Conservation (phyloP, 2,797 vertebrate genomes). For the Crotalus adamanteus region DNA sequence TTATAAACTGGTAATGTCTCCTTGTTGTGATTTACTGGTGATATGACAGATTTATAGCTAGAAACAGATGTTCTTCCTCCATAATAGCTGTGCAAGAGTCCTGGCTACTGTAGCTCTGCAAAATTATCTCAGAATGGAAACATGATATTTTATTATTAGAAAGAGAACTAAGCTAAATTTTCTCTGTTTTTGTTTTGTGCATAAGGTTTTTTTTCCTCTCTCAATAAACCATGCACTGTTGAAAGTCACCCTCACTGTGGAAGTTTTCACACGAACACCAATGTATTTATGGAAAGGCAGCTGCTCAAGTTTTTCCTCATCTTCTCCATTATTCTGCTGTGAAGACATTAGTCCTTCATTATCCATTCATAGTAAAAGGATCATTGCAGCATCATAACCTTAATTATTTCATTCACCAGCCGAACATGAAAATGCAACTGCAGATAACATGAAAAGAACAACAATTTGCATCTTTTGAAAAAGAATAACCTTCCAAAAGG, state of each 20-base stretch:
- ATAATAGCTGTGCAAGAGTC: constrained; percentile 43
- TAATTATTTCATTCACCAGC: constrained; percentile 1
- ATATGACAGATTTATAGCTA: constrained; percentile 49
- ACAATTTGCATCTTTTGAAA: not conserved
- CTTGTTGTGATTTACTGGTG: constrained; percentile 53
- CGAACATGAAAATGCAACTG: not conserved
- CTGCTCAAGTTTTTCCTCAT: not conserved
- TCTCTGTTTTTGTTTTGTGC: not conserved
- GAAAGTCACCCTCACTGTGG: constrained; percentile 20
- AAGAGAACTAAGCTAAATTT: not conserved
- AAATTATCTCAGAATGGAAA: constrained; percentile 39
- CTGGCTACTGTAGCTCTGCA: constrained; percentile 22
- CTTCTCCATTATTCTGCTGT: not conserved
- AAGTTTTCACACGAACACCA: constrained; percentile 4
- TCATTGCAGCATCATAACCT: not conserved
- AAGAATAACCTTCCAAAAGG: not conserved
- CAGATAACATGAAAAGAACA: not conserved
- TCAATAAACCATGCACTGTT: constrained; percentile 3
- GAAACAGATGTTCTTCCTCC: constrained; percentile 56
- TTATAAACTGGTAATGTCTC: constrained; percentile 41
- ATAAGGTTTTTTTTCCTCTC: not conserved
- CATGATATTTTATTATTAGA: constrained; percentile 35
- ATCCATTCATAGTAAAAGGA: not conserved
- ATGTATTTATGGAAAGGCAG: not conserved
- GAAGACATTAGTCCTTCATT: not conserved